A percentile compares a stretch with the other conserved stretches of the same genome.
Conservation (phyloP, 2,797 vertebrate species). For the Bradypus variegatus region DNA sequence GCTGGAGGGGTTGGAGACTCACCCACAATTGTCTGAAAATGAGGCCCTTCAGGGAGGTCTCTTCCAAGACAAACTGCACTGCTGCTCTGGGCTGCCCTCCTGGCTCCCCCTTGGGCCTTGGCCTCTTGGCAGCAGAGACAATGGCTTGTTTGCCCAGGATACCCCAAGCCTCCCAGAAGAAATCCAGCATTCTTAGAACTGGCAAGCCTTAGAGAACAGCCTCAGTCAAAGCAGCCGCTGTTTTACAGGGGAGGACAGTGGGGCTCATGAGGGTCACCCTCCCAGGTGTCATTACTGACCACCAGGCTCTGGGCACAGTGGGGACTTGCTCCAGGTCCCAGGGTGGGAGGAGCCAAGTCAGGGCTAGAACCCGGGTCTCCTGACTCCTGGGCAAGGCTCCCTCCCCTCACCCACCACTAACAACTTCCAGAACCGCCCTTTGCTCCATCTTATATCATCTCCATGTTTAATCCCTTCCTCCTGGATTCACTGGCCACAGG, state of each 20-base stretch:
- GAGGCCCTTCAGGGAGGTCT: neutral
- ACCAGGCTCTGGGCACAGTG: neutral
- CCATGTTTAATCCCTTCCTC: neutral
- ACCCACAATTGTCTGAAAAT: neutral
- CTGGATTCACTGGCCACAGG: neutral
- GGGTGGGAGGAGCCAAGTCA: neutral
- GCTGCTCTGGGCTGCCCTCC: neutral
- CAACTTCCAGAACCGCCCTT: neutral
- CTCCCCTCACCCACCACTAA: no score
- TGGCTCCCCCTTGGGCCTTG: accelerated
- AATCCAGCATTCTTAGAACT: neutral
- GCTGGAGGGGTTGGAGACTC: neutral
- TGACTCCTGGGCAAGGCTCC: neutral
- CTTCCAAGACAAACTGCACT: neutral
- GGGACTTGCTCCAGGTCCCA: neutral
- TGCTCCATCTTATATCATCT: neutral
- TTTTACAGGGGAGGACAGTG: neutral
- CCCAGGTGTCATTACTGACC: accelerated
- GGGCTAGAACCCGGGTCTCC: neutral
- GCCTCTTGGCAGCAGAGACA: neutral
- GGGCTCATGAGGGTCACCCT: neutral
- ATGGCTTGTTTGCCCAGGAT: neutral
- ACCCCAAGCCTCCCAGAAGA: neutral
- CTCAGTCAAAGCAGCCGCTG: neutral
- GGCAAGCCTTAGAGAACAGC: neutral